These are phyloP conservation scores for Anthophora plumipes DNA, from an alignment of 2,888 invertebrate genomes.

Conservation along the genomic window DNA sequence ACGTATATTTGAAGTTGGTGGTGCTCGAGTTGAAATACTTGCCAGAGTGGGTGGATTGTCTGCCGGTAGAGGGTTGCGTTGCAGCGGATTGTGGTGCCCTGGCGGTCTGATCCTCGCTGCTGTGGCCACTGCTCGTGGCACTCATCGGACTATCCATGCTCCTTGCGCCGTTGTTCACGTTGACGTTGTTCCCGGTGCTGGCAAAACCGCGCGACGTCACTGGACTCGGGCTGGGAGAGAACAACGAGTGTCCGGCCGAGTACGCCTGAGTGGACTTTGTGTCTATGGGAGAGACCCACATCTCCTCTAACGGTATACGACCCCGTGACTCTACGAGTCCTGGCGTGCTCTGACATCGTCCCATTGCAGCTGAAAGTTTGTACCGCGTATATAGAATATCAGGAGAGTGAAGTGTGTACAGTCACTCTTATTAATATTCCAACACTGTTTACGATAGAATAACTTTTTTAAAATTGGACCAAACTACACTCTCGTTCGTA, in stretches of 20 bases:
- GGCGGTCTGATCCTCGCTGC: conserved; percentile 82
- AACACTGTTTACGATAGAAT: too few species aligned
- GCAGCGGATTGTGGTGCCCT: conserved; percentile 82
- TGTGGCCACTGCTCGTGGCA: conserved; percentile 82
- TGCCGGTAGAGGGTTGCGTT: conserved; percentile 83
- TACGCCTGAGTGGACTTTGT: conserved; percentile 75
- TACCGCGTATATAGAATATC: neutral
- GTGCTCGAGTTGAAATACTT: conserved; percentile 33
- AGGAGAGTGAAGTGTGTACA: neutral
- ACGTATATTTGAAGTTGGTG: conserved; percentile 1
- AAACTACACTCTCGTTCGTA: too few species aligned
- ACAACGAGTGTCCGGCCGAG: conserved; percentile 78
- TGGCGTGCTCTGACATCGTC: conserved; percentile 97
- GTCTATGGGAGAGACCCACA: conserved; percentile 89
- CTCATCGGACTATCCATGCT: conserved; percentile 82
- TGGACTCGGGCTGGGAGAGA: conserved; percentile 82
- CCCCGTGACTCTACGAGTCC: conserved; percentile 97
- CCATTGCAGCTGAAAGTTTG: conserved; percentile 92
- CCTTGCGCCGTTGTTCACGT: conserved; percentile 65
- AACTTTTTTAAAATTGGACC: too few species aligned
- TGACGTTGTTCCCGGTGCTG: conserved; percentile 46
- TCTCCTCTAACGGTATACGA: conserved; percentile 94
- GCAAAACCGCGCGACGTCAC: conserved; percentile 71
- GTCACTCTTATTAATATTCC: too few species aligned
- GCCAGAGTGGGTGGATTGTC: conserved; percentile 77